phyloP scores from a whole-genome alignment of 2,113 vertebrate genomes.

The Anser brachyrhynchus region DNA sequence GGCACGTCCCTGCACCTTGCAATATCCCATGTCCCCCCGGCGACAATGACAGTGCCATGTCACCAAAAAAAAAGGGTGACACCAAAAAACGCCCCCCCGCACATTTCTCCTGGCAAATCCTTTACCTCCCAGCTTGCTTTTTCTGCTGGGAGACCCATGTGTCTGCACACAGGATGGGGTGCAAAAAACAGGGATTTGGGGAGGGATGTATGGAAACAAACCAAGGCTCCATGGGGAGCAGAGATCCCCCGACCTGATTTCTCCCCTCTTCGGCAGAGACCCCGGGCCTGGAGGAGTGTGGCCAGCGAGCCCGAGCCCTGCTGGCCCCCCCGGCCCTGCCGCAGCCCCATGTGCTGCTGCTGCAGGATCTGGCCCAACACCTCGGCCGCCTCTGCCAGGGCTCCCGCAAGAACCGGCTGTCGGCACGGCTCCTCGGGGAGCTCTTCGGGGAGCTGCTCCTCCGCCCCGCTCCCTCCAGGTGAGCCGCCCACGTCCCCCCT shows the following conservation, averaged over 20 bases:
- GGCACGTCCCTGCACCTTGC: background rate
- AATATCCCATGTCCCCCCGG: background rate
- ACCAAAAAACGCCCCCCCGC: too few relatives aligned
- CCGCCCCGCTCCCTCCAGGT: slow-evolving; percentile 72
- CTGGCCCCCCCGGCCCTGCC: slow-evolving; percentile 80
- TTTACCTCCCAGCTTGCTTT: background rate
- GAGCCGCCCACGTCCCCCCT: background rate
- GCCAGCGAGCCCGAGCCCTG: slow-evolving; percentile 78
- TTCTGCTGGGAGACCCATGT: background rate
- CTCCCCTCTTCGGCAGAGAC: slow-evolving; percentile 66
- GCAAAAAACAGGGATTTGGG: background rate
- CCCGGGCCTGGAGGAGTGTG: slow-evolving; percentile 77
- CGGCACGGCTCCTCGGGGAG: slow-evolving; percentile 73
- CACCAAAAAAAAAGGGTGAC: too few relatives aligned
- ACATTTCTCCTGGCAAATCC: background rate
- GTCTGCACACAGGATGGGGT: background rate
- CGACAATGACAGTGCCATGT: background rate
- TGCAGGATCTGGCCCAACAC: slow-evolving; percentile 76
- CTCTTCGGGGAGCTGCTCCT: slow-evolving; percentile 78
- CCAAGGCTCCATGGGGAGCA: background rate
- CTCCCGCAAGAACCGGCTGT: slow-evolving; percentile 47
- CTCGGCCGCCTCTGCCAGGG: slow-evolving; percentile 73
- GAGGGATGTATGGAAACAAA: too few relatives aligned
- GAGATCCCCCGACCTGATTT: background rate
- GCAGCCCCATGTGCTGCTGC: slow-evolving; percentile 77